Conservation (phyloP, 2,113 vertebrate genomes). For the Aptenodytes forsteri region DNA sequence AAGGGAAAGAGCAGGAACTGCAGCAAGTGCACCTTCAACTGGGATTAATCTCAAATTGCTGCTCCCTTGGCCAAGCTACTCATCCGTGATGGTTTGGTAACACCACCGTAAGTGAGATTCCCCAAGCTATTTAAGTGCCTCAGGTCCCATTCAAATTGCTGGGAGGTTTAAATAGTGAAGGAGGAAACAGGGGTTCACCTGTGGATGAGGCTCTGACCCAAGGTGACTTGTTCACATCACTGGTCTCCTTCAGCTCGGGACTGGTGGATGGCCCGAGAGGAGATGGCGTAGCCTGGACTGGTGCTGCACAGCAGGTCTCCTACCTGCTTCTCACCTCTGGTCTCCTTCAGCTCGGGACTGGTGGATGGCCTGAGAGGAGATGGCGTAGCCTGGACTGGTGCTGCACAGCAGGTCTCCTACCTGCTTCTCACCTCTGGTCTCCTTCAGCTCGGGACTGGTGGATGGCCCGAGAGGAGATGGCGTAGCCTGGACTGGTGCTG, state of each 20-base stretch:
- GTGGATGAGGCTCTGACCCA: fast-evolving
- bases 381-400: not conserved
- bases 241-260: not conserved
- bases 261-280: not conserved
- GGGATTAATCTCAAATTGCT: not conserved
- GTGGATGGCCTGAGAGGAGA: not conserved
- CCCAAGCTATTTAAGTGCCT: not conserved
- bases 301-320: not conserved
- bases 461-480: not conserved
- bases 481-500: not conserved
- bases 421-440: not conserved
- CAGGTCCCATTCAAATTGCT: not conserved
- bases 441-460: no score
- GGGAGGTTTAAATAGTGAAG: not conserved
- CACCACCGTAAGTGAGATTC: not conserved
- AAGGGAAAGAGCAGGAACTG: not conserved
- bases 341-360: not conserved
- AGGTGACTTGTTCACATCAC: not conserved
- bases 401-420: not conserved
- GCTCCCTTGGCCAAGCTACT: not conserved
- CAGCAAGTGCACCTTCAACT: not conserved
- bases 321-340: not conserved
- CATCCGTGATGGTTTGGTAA: fast-evolving
- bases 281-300: not conserved
- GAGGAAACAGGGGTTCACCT: not conserved